These are phyloP conservation scores for Platorchestia sp. DNA, from an alignment of 1,140 invertebrate genomes.

Conservation along the genomic window DNA sequence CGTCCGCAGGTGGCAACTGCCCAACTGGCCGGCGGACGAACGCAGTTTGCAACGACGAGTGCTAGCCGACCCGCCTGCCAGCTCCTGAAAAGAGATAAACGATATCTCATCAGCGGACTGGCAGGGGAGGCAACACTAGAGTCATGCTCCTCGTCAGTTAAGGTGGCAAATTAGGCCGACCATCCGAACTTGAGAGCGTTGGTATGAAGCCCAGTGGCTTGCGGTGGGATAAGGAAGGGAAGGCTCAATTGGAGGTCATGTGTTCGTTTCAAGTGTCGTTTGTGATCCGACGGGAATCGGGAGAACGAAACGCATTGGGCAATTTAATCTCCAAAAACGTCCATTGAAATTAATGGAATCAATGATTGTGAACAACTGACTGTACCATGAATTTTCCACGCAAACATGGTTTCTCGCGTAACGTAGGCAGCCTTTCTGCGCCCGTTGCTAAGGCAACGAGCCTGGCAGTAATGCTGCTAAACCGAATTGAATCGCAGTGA, in stretches of 20 bases:
- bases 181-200: background rate
- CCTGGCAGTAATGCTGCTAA: background rate
- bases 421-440: background rate
- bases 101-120: conserved; percentile 49
- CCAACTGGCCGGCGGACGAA: background rate
- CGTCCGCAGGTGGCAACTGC: background rate
- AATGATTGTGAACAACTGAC: too few relatives aligned
- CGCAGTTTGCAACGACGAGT: conserved; percentile 30
- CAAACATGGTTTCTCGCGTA: background rate
- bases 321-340: background rate
- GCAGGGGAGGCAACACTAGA: conserved; percentile 47
- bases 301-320: background rate
- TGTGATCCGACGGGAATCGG: background rate
- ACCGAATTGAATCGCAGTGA: background rate
- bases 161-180: background rate
- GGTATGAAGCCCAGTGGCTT: background rate
- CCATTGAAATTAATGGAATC: background rate
- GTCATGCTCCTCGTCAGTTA: background rate
- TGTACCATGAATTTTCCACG: background rate
- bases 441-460: background rate
- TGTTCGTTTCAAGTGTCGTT: background rate
- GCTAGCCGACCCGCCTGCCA: conserved; percentile 37
- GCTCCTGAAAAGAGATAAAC: conserved; percentile 53
- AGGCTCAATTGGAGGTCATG: background rate
- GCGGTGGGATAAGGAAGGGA: background rate